A percentile compares a stretch with the other conserved stretches of the same genome.
Conservation (phyloP, 2,113 vertebrate genomes). For the Gorsachius goisagi region DNA sequence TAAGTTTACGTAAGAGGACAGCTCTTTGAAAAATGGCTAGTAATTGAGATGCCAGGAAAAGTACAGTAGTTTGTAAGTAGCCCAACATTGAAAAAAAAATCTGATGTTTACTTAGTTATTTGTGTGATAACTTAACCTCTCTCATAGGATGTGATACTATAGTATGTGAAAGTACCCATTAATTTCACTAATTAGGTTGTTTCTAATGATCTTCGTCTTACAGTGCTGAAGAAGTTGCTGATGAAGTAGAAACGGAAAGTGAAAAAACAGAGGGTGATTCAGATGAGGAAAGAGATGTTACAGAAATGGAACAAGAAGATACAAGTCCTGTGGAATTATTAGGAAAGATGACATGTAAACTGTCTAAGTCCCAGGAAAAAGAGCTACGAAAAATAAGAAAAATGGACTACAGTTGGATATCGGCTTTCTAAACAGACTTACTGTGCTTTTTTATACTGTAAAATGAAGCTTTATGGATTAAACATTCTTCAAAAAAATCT, state of each 20-base stretch:
- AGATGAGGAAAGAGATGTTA: conserved; percentile 76
- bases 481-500: not conserved
- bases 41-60: not conserved
- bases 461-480: conserved; percentile 1
- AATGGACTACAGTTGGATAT: conserved; percentile 87
- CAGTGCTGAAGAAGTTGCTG: conserved; percentile 58
- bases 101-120: not conserved
- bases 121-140: not conserved
- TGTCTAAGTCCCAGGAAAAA: conserved; percentile 82
- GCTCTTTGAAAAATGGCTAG: not conserved
- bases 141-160: not conserved
- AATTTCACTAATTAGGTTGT: not conserved
- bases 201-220: not conserved
- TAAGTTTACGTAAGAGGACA: not conserved
- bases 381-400: conserved; percentile 85
- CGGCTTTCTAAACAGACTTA: conserved; percentile 32
- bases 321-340: not conserved
- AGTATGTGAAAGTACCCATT: not conserved
- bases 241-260: conserved; percentile 83
- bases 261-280: conserved; percentile 82
- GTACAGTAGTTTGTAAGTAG: not conserved
- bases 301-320: conserved; percentile 45
- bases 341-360: conserved; percentile 28
- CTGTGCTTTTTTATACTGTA: not conserved
- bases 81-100: not conserved